Conservation (phyloP, 2,113 vertebrate species). For the Conger conger region DNA sequence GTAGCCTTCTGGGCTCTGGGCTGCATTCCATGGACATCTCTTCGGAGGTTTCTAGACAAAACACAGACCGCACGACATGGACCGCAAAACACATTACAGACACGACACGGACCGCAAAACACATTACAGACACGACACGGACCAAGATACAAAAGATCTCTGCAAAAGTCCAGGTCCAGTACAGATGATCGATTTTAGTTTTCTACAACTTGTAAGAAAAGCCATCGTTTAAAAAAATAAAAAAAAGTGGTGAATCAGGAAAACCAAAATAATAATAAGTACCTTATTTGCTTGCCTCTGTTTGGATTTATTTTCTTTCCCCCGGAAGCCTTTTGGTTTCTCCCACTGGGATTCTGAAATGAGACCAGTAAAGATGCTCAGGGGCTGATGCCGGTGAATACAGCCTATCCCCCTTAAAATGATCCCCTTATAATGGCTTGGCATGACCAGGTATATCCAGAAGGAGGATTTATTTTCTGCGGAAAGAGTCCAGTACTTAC, state of each 20-base stretch:
- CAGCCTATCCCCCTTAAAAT: too few relatives aligned
- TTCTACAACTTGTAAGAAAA: not conserved
- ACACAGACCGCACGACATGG: not conserved
- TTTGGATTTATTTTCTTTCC: constrained; percentile 6
- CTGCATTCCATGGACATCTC: constrained; percentile 78
- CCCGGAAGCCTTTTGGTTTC: constrained; percentile 51
- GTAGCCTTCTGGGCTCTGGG: constrained; percentile 83
- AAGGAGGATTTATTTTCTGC: too few relatives aligned
- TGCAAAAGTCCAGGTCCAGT: not conserved
- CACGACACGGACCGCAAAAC: not conserved
- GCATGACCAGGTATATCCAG: too few relatives aligned
- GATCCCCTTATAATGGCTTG: too few relatives aligned
- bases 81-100: not conserved
- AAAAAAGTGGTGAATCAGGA: not conserved
- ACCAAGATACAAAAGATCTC: not conserved
- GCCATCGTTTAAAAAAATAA: not conserved
- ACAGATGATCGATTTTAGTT: not conserved
- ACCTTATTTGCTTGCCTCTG: constrained; percentile 38
- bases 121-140: not conserved
- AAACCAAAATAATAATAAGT: not conserved
- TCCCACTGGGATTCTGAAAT: constrained; percentile 68
- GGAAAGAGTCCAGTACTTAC: too few relatives aligned
- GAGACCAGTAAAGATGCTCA: not conserved
- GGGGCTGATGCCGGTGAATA: not conserved
- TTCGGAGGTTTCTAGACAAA: constrained; percentile 47